These are phyloP conservation scores for Sebastes paucispinis DNA, from an alignment of 2,797 vertebrate species.

Conservation along the genomic window DNA sequence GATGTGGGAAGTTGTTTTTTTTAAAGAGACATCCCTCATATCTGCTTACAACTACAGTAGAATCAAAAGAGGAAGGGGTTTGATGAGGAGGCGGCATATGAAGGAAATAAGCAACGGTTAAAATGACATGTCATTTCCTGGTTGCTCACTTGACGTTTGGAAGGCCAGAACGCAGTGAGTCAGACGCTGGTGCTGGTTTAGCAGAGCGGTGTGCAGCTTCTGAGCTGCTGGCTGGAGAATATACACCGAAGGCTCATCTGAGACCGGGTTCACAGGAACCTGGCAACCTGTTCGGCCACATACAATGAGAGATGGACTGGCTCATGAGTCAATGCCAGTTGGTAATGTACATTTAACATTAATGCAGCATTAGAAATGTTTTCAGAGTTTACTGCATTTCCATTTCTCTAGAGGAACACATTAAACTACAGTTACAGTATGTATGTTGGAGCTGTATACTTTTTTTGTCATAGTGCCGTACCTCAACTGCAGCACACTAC, in stretches of 20 bases:
- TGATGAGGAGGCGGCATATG: constrained; percentile 49
- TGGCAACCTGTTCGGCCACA: constrained; percentile 64
- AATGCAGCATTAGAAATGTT: constrained; percentile 4
- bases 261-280: constrained; percentile 76
- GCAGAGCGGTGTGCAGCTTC: constrained; percentile 52
- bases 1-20: constrained; percentile 19
- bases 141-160: constrained; percentile 62
- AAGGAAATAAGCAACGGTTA: constrained; percentile 84
- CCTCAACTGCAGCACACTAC: background rate
- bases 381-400: background rate
- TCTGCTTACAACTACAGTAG: constrained; percentile 37
- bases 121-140: constrained; percentile 89
- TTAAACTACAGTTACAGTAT: background rate
- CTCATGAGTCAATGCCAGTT: constrained; percentile 75
- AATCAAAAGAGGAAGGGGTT: constrained; percentile 75
- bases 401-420: background rate
- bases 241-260: constrained; percentile 42
- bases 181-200: constrained; percentile 30
- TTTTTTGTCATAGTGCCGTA: background rate
- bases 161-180: constrained; percentile 40
- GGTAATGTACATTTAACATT: constrained; percentile 75
- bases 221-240: constrained; percentile 51
- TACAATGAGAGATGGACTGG: constrained; percentile 86
- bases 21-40: constrained; percentile 16
- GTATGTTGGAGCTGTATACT: background rate